phyloP scores from a whole-genome alignment of 2,888 invertebrate species.

The Achlya flavicornis region DNA sequence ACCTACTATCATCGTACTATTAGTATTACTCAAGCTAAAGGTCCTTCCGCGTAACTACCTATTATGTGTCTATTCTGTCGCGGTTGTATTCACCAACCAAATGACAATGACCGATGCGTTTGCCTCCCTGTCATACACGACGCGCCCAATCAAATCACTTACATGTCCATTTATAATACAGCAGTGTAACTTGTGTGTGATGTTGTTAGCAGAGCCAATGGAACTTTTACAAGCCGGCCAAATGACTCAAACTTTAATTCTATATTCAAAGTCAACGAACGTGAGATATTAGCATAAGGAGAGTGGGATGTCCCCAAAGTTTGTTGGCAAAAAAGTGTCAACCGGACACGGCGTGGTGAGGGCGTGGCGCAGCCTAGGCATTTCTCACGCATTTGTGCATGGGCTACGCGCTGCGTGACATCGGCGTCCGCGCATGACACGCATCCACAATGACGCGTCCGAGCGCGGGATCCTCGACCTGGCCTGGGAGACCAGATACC shows the following conservation, averaged over 20 bases:
- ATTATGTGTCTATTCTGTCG: no score
- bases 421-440: not conserved
- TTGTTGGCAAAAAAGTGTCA: not conserved
- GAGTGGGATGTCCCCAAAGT: not conserved
- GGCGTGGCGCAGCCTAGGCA: not conserved
- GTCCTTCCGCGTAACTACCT: no score
- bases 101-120: no score
- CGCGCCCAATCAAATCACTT: no score
- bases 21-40: no score
- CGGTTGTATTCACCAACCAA: no score
- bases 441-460: not conserved
- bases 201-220: no score
- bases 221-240: not conserved
- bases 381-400: not conserved
- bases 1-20: no score
- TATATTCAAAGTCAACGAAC: not conserved
- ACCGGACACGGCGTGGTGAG: not conserved
- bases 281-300: not conserved
- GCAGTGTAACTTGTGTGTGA: no score
- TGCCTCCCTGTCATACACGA: no score
- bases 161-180: no score
- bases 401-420: not conserved
- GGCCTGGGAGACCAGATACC: not conserved
- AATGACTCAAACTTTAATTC: not conserved
- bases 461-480: not conserved